Conservation (phyloP, 2,113 vertebrate species). For the Oryzias celebensis region DNA sequence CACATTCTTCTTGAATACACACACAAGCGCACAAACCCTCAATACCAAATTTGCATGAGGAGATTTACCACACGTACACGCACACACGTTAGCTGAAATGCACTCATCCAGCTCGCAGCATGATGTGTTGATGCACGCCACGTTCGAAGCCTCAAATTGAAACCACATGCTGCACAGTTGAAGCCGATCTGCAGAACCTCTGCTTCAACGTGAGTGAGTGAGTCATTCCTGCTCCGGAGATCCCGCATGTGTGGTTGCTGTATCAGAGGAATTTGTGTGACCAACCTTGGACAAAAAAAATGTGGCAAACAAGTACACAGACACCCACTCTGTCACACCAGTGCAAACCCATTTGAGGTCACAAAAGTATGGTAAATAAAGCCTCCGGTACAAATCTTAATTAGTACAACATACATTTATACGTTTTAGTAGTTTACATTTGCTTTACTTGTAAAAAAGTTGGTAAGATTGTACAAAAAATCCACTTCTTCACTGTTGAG, state of each 20-base stretch:
- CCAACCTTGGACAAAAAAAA: constrained; percentile 27
- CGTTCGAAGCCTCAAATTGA: constrained; percentile 39
- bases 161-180: constrained; percentile 48
- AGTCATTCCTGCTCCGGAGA: constrained; percentile 34
- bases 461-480: not conserved
- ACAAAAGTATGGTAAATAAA: constrained; percentile 34
- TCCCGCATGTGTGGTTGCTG: constrained; percentile 42
- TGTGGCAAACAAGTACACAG: constrained; percentile 31
- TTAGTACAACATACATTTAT: not conserved
- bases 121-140: constrained; percentile 43
- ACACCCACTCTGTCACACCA: constrained; percentile 9
- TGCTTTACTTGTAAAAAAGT: not conserved
- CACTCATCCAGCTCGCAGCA: constrained; percentile 37
- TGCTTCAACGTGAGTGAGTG: constrained; percentile 46
- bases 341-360: constrained; percentile 12
- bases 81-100: constrained; percentile 51
- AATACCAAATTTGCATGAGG: not conserved
- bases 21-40: constrained; percentile 1
- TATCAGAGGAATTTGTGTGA: constrained; percentile 55
- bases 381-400: not conserved
- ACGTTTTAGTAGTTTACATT: not conserved
- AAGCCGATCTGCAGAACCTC: constrained; percentile 50
- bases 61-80: constrained; percentile 19
- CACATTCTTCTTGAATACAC: constrained; percentile 3
- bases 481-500: not conserved